Base-by-base conservation (phyloP, 1,140 invertebrate species). In the Anoplophora glabripennis region DNA sequence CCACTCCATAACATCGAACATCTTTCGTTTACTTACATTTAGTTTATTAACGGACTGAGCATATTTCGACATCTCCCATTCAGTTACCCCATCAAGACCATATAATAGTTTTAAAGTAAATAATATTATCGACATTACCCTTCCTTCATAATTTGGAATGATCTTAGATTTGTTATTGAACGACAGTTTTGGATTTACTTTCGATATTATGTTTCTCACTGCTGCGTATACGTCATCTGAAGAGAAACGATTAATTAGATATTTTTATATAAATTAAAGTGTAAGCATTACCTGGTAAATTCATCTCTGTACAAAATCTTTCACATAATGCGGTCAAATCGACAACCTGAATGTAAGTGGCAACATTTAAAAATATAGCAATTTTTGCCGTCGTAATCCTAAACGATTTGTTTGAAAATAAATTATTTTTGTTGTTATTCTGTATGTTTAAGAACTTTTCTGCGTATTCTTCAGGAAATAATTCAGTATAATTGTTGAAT, bases 1-100 rank as follows among this genome's bases (percentile, higher is more conserved):
- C 86, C 86, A 88, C 21, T 86, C 79, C 9, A 75, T 71, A 65
- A 83, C 83, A 49, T 80, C 80, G 66, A 88, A 88, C 12, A 86
- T 75, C 41, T 75, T 75, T 1, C 67, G 45, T 70, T 85, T 80
- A 9, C 83, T 76, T 53, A 74, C 71, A 4, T 73, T 68, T 1
- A n/a, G 17, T 7, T 33, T 21, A 12, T 54, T 44, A 1, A 44
- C 1, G 1, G 15, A 17, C 21, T 54, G 36, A 0, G 81, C 78
- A 33, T 82, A 76, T 36, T 76, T 65, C 2, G 84, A 86, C 17
- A 85, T 80, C 55, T 78, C 65, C 36, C 76, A 73, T 72, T 88
- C 86, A 1, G 84, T 85, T 8, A 77, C 65, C 41, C 79, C 86
- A 73, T 88, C 86, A 1, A 88, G 65, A 2, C 80, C 80, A 66